Percentiles rank a stretch among this genome's conserved stretches.
phyloP scores from a whole-genome alignment of 2,797 vertebrate species.

The Aselliscus stoliczkanus region DNA sequence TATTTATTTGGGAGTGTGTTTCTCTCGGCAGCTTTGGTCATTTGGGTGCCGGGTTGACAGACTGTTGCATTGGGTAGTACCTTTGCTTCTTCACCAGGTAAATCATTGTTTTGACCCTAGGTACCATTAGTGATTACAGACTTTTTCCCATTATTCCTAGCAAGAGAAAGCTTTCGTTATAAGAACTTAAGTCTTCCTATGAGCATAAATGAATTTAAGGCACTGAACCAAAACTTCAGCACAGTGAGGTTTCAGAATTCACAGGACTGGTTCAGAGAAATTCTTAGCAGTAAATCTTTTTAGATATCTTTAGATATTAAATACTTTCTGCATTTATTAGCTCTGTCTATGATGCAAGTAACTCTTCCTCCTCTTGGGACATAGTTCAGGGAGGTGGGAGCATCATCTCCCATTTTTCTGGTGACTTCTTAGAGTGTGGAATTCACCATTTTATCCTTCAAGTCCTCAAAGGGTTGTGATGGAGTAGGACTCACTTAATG shows the following conservation, averaged over 20 bases:
- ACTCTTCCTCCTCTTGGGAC: background rate
- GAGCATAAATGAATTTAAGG: constrained; percentile 10
- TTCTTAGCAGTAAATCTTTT: constrained; percentile 31
- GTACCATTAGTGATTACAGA: background rate
- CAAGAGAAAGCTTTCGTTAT: background rate
- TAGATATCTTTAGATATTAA: constrained; percentile 44
- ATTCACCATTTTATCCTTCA: constrained; percentile 58
- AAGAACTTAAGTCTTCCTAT: constrained; percentile 14
- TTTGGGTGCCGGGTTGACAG: background rate
- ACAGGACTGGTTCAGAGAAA: constrained; percentile 19
- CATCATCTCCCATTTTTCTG: constrained; percentile 38
- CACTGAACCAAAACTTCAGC: background rate
- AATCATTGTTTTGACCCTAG: background rate
- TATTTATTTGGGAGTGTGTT: background rate
- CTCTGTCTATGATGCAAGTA: constrained; percentile 35
- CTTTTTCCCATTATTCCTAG: background rate
- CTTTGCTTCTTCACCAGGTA: background rate
- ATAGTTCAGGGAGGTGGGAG: constrained; percentile 31
- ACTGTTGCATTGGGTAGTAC: background rate
- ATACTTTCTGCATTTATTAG: constrained; percentile 55
- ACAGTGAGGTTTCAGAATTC: constrained; percentile 6
- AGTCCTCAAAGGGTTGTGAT: constrained; percentile 46
- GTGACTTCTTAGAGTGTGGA: constrained; percentile 47
- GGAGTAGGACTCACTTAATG: constrained; percentile 50
- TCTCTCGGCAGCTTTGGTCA: background rate